Percentiles rank a stretch among this genome's conserved stretches.
These are phyloP conservation scores for Chlorops oryzae DNA, from an alignment of 1,140 invertebrate genomes.

Conservation along the genomic window DNA sequence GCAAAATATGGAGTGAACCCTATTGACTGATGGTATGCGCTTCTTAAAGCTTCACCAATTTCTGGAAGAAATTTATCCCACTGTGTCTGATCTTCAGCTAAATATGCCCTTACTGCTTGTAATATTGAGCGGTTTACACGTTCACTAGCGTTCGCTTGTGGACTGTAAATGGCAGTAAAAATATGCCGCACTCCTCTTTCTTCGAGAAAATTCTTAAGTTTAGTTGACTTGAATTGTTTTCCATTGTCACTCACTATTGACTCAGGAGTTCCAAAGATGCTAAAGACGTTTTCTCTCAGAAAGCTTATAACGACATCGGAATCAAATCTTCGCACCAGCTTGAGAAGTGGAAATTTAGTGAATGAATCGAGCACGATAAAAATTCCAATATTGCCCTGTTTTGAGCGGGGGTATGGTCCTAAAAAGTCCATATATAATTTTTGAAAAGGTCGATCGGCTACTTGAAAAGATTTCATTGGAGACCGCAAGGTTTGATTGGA, in stretches of 20 bases:
- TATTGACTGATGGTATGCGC: not conserved
- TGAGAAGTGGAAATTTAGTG: slow-evolving; percentile 7
- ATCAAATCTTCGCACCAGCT: not conserved
- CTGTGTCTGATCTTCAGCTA: not conserved
- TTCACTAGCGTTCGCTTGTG: not conserved
- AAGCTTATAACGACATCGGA: not conserved
- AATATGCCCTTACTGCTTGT: not conserved
- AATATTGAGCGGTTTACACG: not conserved
- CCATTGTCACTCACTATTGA: not conserved
- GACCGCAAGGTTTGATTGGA: not conserved
- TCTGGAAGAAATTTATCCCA: not conserved
- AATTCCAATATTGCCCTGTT: not conserved
- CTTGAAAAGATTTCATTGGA: not conserved
- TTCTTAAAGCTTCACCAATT: not conserved
- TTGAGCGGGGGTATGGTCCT: slow-evolving; percentile 2
- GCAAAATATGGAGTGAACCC: not conserved
- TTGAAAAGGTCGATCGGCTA: not conserved
- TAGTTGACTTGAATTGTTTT: not conserved
- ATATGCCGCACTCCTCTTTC: not conserved
- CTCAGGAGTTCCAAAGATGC: not conserved
- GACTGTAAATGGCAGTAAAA: not conserved
- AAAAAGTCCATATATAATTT: slow-evolving; percentile 4
- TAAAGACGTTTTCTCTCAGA: not conserved
- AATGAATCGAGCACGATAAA: slow-evolving; percentile 8
- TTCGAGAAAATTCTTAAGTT: not conserved